Evolutionary conservation across 2,888 invertebrate species (phyloP), one percentile per base, ranked within the genome.

Genomic region (Diplolepis rosae): DNA sequence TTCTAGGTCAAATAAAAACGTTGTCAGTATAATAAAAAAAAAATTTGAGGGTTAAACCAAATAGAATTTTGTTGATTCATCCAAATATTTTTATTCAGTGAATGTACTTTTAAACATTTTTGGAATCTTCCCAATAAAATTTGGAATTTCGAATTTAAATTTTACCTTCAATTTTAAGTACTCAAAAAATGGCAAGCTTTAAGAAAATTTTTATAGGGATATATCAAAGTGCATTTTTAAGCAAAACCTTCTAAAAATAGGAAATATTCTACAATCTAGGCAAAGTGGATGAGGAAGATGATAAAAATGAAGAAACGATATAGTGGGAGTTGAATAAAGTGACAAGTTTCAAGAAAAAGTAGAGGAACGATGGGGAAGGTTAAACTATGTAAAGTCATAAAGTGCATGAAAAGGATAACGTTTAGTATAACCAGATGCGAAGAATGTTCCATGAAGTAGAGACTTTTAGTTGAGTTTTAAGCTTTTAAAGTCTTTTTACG

Each of bases 371-470:
- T 61, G n/a, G 61, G 50, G 24, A 61, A 61, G 39, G 24, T 61
- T 39, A n/a, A 61, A 61, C 24, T 39, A 61, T 39, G 56, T 54
- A 22, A 61, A 39, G 61, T 61, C 35, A 35, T 56, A 56, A 56
- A 56, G 35, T 35, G 39, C 39, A 35, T 61, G 35, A 61, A 61
- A 61, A 39, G 61, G 61, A 61, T 61, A 61, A 61, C 56, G 54
- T 54, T 54, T 56, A 56, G 54, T 30, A 35, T 56, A 35, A 61
- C 61, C 39, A 61, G 61, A 61, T 61, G 61, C 35, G 39, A 39
- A 39, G 61, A 24, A 61, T 61, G 35, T 61, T 39, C 39, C 24
- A 24, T n/a, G 61, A 39, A 61, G 24, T 39, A 61, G 35, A 24
- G n/a, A 27, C 39, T 35, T 39, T 39, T 7, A 39, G 61, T 24